Evolutionary conservation across 2,797 vertebrate species (phyloP), one percentile per base, ranked within the genome.

Genomic region (Harpagifer antarcticus): DNA sequence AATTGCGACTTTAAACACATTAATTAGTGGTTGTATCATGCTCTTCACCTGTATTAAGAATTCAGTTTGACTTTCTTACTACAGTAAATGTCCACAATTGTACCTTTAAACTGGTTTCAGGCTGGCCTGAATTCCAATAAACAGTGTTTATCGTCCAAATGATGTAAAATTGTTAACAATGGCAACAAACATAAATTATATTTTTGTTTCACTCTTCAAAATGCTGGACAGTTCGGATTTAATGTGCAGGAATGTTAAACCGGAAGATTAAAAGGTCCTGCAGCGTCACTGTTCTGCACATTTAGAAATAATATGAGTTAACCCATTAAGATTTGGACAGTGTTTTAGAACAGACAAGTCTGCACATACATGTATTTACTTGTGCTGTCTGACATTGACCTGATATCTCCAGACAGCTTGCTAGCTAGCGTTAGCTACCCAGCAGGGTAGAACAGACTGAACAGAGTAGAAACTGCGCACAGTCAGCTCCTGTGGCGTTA

Each of bases 51-150:
- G 23, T 11, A 60, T 74, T 55, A 61, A 62, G n/a, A 62, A 79
- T 84, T 74, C 61, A 27, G 48, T 79, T 84, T 70, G 60, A 72
- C 67, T 65, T 57, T 37, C 52, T 47, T 47, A 33, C 15, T 68
- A 60, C 42, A 33, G 13, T 68, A 63, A 37, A 43, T 58, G 1
- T 53, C 2, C 17, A 40, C 37, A 50, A 12, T 42, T 15, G 17
- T 47, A 14, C 9, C 17, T 19, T 61, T 73, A 16, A 49, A 58
- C 20, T 17, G 17, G 9, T 16, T 40, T 40, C 9, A 9, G 19
- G 37, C 53, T 11, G 14, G 19, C 31, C 17, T 67, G 10, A 56
- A 19, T 68, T 52, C 13, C 2, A 33, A 44, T 78, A 19, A 62
- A 16, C 45, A 13, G 50, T 19, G 9, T n/a, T 20, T 14, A 23